Evolutionary conservation across 2,113 vertebrate species (phyloP), one percentile per base, ranked within the genome.

Genomic region (Syngnathus floridae): DNA sequence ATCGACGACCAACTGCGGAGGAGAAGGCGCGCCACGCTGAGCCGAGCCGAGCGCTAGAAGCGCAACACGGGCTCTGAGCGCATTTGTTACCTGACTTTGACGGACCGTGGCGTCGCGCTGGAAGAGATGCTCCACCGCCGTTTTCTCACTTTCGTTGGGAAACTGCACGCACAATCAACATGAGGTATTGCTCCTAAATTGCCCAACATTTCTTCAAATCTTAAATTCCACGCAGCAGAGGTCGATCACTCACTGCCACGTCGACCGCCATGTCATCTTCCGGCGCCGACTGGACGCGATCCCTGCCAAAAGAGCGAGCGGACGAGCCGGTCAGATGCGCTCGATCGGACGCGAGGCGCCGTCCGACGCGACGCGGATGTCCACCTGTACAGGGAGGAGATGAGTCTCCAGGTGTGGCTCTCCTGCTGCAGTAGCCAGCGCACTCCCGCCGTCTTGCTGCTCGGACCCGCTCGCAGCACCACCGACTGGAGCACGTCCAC

Each of bases 341-440:
- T 1, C 37, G 49, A 26, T 1, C 41, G 49, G 7, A 21, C 4
- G 48, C 19, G 48, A 51, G 41, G 6, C 0, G 14, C 14, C 21
- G 26, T 40, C 48, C 38, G 16, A 54, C 59, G 60, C 38, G 21
- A 3, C n/a, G 14, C 45, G 14, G n/a, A 19, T 43, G 36, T 7
- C 35, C 72, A 26, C 10, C 93, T 95, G 75, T 98, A 98, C 40
- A 98, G 90, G 0, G 97, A 97, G 37, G 92, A 91, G 57, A 99
- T 81, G 52, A 99, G 91, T 66, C 95, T 93, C 97, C 97, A 99
- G 0, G 95, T 92, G 70, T 93, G 92, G 91, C 90, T 95, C 82
- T 99, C 97, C 81, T 98, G 95, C 65, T 94, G 94, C 71, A 99
- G 92, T 74, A 99, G 92, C 97, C 97, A 99, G 62, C 92, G 88